Conservation (phyloP, 2,797 vertebrate genomes). For the Micrastur ruficollis region DNA sequence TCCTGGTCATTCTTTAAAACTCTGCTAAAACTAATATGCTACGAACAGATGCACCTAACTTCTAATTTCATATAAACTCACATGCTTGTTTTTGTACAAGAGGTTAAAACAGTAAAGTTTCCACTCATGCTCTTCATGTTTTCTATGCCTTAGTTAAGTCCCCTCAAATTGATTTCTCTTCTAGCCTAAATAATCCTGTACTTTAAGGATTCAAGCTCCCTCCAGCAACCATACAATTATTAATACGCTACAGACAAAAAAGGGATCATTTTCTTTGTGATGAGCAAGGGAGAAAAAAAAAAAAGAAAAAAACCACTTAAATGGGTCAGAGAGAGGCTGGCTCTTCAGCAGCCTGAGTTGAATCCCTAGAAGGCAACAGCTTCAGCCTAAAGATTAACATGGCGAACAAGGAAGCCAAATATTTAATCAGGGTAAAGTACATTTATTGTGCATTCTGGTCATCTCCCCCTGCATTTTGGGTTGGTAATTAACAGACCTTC, state of each 20-base stretch:
- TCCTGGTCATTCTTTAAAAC: not conserved
- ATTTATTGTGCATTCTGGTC: not conserved
- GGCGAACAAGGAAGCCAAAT: not conserved
- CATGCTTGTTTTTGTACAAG: not conserved
- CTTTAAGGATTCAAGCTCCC: not conserved
- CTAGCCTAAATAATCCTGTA: not conserved
- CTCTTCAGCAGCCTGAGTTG: not conserved
- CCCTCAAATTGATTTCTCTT: not conserved
- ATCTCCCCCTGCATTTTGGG: not conserved
- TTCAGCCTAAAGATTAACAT: not conserved
- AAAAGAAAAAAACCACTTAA: not conserved
- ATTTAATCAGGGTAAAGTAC: constrained; percentile 18
- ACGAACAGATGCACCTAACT: not conserved
- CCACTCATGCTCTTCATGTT: not conserved
- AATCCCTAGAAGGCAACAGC: not conserved
- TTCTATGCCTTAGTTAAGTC: not conserved
- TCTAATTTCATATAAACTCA: not conserved
- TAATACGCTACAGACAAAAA: not conserved
- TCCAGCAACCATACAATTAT: not conserved
- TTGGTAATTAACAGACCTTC: constrained; percentile 79
- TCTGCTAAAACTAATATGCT: not conserved
- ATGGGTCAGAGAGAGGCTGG: not conserved
- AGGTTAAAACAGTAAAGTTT: not conserved
- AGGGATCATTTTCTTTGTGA: not conserved
- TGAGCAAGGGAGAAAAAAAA: fast-evolving